Base-by-base conservation (phyloP, 1,140 invertebrate species). In the Zaprionus ghesquierei region DNA sequence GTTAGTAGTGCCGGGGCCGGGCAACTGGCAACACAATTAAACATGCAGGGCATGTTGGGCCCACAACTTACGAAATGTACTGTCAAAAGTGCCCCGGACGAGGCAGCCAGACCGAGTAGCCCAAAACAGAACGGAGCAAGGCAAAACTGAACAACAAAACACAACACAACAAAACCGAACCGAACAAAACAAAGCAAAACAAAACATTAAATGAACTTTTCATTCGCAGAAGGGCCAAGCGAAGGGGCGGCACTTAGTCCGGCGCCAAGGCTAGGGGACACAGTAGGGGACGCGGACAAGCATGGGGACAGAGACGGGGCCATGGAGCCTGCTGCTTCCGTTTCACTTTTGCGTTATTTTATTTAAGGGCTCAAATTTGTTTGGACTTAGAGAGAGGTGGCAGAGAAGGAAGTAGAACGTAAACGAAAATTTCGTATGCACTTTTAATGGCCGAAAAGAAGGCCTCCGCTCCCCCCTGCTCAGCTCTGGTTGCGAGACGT, bases 11-110 rank as follows among this genome's bases (percentile, higher is more conserved):
- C 54, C n/a, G 35, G 27, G 15, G 44, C n/a, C n/a, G 59, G 22
- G 44, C 35, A 51, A 12, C 59, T 63, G 15, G 22, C 23, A 63
- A 55, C 31, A 58, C 66, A 62, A 64, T 85, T 82, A 58, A 79
- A 79, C 82, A 75, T 84, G 79, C 79, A 76, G 51, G 65, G 62
- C 80, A 75, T 75, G 76, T 64, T 71, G 41, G 15, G n/a, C 41
- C 18, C 20, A 61, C 54, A 75, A 59, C 50, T 55, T 62, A 59
- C 77, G 41, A 80, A 79, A 75, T 63, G 59, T 79, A 75, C 65
- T 84, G 80, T 79, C 76, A 71, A 79, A 81, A 84, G 62, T 63
- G 64, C 62, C 65, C 63, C 15, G 20, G 29, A 41, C 35, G 33
- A 31, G 35, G 13, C 10, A 49, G 15, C 58, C 27, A 22, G 66